These are phyloP conservation scores for Trichomycterus rosablanca DNA, from an alignment of 2,113 vertebrate species.

Conservation along the genomic window DNA sequence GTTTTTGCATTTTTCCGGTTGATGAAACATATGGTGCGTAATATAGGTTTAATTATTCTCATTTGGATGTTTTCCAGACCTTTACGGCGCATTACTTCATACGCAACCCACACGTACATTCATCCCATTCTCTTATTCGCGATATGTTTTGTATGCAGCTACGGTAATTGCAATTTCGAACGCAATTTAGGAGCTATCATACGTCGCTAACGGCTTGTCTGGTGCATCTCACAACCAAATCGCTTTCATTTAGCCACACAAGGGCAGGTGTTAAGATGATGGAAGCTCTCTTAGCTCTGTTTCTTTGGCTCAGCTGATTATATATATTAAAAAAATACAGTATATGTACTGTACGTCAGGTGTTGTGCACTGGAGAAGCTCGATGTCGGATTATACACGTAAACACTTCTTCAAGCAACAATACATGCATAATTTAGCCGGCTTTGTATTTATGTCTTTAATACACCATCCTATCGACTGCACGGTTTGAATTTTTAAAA, in stretches of 20 bases:
- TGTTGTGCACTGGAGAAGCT: constrained; percentile 34
- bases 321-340: no score
- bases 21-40: no score
- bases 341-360: constrained; percentile 27
- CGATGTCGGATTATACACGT: constrained; percentile 47
- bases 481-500: constrained; percentile 57
- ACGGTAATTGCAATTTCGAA: no score
- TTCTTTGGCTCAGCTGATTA: not conserved
- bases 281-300: constrained; percentile 12
- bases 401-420: constrained; percentile 43
- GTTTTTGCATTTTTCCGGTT: no score
- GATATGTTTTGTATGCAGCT: no score
- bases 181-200: no score
- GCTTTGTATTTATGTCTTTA: constrained; percentile 69
- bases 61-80: no score
- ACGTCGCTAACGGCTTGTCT: constrained; percentile 17
- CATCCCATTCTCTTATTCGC: no score
- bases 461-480: constrained; percentile 64
- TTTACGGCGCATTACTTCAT: no score
- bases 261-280: constrained; percentile 14
- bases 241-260: constrained; percentile 16
- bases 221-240: constrained; percentile 12
- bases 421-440: constrained; percentile 52
- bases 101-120: no score
- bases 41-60: no score